Evolutionary conservation across 2,888 invertebrate species (phyloP).

Genomic region (Pyrrhosoma nymphula): DNA sequence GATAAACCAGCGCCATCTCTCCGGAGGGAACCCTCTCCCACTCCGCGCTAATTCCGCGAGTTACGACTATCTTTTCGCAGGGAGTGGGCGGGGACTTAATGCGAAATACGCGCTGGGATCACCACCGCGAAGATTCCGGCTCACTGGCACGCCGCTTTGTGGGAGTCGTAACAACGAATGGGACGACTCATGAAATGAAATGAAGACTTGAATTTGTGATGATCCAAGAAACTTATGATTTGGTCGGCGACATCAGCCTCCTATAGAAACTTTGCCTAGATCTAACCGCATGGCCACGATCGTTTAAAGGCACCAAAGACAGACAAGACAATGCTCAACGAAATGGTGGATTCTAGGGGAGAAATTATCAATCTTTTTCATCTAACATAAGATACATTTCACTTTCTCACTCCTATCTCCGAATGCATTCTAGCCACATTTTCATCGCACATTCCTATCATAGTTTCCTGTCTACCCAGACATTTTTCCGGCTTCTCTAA

Average conservation of each 20-base stretch:
- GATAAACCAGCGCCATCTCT: neutral
- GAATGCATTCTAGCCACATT: too few species aligned
- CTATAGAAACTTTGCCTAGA: neutral
- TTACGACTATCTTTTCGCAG: neutral
- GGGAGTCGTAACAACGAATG: neutral
- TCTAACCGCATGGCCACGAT: neutral
- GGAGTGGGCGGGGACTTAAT: neutral
- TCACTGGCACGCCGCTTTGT: neutral
- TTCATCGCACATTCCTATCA: too few species aligned
- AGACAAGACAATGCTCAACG: too few species aligned
- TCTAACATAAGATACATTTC: too few species aligned
- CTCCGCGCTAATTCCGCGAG: neutral
- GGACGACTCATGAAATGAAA: neutral
- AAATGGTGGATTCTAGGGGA: too few species aligned
- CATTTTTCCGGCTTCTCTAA: too few species aligned
- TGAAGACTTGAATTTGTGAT: neutral
- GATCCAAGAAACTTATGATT: neutral
- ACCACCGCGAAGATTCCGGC: neutral
- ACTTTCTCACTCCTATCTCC: too few species aligned
- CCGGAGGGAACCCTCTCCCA: neutral
- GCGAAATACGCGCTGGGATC: neutral
- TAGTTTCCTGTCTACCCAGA: too few species aligned
- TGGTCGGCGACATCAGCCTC: neutral
- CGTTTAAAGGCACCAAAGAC: neutral
- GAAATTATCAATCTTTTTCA: too few species aligned